phyloP scores from a whole-genome alignment of 2,113 vertebrate species.

The Symphodus melops region DNA sequence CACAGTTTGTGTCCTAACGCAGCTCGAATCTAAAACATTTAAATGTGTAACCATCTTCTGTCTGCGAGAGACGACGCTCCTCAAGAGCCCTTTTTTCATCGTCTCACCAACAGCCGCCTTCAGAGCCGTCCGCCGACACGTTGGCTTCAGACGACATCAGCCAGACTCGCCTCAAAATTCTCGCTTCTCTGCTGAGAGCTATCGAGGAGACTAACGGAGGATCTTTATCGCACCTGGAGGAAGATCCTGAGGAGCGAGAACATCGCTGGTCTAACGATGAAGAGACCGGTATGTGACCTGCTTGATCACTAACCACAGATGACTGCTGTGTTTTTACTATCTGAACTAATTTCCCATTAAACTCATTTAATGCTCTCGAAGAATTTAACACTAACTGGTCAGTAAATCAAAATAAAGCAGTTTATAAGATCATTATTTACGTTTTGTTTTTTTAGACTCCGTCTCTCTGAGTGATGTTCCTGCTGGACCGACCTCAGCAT shows the following conservation, averaged over 20 bases:
- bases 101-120: constrained; percentile 1
- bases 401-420: neutral
- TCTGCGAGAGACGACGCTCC: too few species aligned
- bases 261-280: neutral
- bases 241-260: constrained; percentile 11
- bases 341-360: neutral
- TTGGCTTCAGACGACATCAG: constrained; percentile 40
- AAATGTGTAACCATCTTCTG: too few species aligned
- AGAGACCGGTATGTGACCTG: neutral
- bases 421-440: too few species aligned
- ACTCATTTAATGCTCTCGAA: too few species aligned
- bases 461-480: neutral
- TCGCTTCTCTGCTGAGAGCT: constrained; percentile 71
- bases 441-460: neutral
- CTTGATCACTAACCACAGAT: neutral
- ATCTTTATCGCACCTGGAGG: constrained; percentile 40
- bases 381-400: too few species aligned
- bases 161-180: constrained; percentile 62
- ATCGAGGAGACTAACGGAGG: constrained; percentile 62
- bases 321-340: neutral
- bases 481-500: neutral
- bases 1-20: too few species aligned
- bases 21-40: too few species aligned
- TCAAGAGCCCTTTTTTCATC: too few species aligned
- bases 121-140: constrained; percentile 13